phyloP scores from a whole-genome alignment of 2,113 vertebrate species.

The Australoheros scitulus region DNA sequence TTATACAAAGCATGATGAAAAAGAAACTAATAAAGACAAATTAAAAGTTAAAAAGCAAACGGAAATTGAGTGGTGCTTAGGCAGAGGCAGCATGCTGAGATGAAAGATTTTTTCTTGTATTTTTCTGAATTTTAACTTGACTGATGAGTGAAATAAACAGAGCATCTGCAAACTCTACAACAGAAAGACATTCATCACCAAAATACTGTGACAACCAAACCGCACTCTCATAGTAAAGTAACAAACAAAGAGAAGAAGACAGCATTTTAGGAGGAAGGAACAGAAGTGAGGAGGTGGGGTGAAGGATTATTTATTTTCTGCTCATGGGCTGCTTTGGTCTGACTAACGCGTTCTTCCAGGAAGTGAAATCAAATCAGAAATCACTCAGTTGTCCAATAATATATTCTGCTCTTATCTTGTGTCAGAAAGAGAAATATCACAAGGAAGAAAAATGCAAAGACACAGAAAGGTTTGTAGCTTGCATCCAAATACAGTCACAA shows the following conservation, averaged over 20 bases:
- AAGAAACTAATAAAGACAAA: conserved; percentile 5
- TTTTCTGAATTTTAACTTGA: conserved; percentile 21
- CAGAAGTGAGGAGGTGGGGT: conserved; percentile 6
- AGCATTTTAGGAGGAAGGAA: conserved; percentile 1
- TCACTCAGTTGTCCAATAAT: conserved; percentile 68
- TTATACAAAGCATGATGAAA: neutral
- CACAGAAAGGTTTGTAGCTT: conserved; percentile 9
- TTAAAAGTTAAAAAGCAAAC: conserved; percentile 7
- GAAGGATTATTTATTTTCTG: conserved; percentile 31
- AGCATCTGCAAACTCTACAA: conserved; percentile 10
- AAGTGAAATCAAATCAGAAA: conserved; percentile 74
- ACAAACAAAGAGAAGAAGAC: conserved; percentile 19
- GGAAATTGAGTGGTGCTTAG: neutral
- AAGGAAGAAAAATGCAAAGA: conserved; percentile 14
- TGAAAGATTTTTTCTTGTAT: neutral
- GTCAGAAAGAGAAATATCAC: conserved; percentile 33
- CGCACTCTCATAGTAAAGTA: conserved; percentile 4
- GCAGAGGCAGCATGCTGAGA: neutral
- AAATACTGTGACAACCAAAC: conserved; percentile 15
- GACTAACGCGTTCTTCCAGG: conserved; percentile 61
- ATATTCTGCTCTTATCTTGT: conserved; percentile 62
- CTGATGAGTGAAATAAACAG: conserved; percentile 19
- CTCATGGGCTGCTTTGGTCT: conserved; percentile 49
- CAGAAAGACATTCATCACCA: conserved; percentile 37
- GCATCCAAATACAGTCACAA: neutral